Percentiles rank a stretch among this genome's conserved stretches.
Evolutionary conservation across 2,113 vertebrate species (phyloP).

Genomic region (Brachypteracias leptosomus): DNA sequence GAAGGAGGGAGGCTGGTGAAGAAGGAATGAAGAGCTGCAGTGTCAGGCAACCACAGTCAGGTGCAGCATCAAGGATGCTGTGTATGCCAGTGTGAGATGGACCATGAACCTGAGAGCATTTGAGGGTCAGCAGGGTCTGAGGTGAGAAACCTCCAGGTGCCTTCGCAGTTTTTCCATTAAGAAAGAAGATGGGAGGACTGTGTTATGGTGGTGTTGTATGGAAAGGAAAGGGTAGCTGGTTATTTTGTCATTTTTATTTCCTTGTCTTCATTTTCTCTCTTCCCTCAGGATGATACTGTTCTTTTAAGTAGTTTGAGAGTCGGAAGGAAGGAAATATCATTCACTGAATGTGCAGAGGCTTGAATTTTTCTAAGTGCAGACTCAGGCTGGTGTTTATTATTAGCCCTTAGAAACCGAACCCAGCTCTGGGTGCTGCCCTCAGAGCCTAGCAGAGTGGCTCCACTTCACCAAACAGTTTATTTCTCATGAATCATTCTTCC

Average conservation of each 20-base stretch:
- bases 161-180: not conserved
- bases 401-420: not conserved
- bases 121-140: not conserved
- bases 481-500: not conserved
- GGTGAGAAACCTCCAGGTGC: not conserved
- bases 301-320: not conserved
- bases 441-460: not conserved
- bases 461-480: not conserved
- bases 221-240: not conserved
- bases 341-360: not conserved
- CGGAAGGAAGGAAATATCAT: not conserved
- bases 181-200: not conserved
- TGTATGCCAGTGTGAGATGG: not conserved
- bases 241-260: not conserved
- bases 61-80: not conserved
- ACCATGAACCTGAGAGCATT: not conserved
- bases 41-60: fast-evolving
- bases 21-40: not conserved
- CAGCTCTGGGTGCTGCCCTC: not conserved
- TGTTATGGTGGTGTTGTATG: not conserved
- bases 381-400: not conserved
- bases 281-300: not conserved
- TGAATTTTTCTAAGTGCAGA: not conserved
- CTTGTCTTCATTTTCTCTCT: not conserved
- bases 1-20: not conserved